Evolutionary conservation across 2,888 invertebrate genomes (phyloP), one percentile per base, ranked within the genome.

Genomic region (Zhuqinia jingwanae): DNA sequence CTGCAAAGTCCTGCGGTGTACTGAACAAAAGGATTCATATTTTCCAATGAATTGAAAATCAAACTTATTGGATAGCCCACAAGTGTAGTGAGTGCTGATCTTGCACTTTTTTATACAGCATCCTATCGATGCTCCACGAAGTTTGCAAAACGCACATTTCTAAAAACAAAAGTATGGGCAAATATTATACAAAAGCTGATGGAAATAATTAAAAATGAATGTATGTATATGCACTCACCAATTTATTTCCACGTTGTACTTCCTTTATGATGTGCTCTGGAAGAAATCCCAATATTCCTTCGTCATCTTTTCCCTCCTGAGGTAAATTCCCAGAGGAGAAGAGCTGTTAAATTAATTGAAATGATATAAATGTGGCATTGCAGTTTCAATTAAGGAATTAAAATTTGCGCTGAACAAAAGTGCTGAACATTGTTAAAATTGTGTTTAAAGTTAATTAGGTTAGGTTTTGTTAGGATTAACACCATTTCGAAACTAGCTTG

Each of bases 201-300:
- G 42, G 42, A 42, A 42, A 8, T 8, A 42, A 42, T 42, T 42
- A 42, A 25, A 25, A 25, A 6, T 11, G n/a, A 15, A n/a, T 56
- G 56, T n/a, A 10, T 20, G n/a, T n/a, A n/a, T n/a, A n/a, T n/a
- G n/a, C 25, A 92, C 93, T 93, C 93, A 96, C 96, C 93, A 96
- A 93, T 91, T 93, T 93, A 73, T 93, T 93, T 60, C 95, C 95
- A 88, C 96, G 93, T n/a, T 92, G 92, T 0, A 95, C 91, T 92
- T 97, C 97, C 42, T 93, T 93, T 13, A 93, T 89, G 22, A 97
- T 96, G 91, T 97, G 97, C 0, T 92, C 91, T 0, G 94, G 92
- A 47, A 96, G 91, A 92, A 97, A 97, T 0, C 96, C 96, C 88
- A 95, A 93, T 42, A 97, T 94, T 0, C 96, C 96, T 79, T 95